Conservation (phyloP, 30 jellyfish, hydroid and myxozoan species). For the Mastigias papua region DNA sequence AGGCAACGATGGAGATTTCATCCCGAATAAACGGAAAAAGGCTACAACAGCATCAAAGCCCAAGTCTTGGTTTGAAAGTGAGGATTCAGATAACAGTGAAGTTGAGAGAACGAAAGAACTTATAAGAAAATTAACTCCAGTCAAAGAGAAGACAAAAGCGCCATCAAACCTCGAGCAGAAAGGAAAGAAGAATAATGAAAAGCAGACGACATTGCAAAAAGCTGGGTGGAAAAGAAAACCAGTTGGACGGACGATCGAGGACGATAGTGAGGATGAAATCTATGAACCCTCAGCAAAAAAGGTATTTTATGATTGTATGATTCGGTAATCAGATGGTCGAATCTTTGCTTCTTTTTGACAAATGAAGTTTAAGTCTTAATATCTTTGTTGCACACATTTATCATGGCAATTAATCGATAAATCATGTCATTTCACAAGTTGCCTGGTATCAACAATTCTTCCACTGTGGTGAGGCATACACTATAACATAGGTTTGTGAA, state of each 20-base stretch:
- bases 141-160: conserved; percentile 52
- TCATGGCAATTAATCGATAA: too few species aligned
- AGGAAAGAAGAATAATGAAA: conserved; percentile 8
- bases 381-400: too few species aligned
- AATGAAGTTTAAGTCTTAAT: too few species aligned
- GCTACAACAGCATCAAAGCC: background rate
- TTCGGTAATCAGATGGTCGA: too few species aligned
- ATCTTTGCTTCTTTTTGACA: too few species aligned
- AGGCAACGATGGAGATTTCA: conserved; percentile 49
- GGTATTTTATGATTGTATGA: background rate
- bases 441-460: too few species aligned
- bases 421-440: too few species aligned
- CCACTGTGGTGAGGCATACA: too few species aligned
- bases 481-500: too few species aligned
- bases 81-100: conserved; percentile 83
- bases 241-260: conserved; percentile 8
- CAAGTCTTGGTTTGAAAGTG: conserved; percentile 28
- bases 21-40: conserved; percentile 40
- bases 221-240: conserved; percentile 42
- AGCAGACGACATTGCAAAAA: conserved; percentile 48
- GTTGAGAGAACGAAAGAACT: conserved; percentile 83
- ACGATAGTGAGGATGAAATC: conserved; percentile 36
- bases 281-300: conserved; percentile 16
- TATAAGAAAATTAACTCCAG: conserved; percentile 83
- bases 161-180: conserved; percentile 16